phyloP scores from a whole-genome alignment of 2,797 vertebrate species.

The Hoplostethus atlanticus region DNA sequence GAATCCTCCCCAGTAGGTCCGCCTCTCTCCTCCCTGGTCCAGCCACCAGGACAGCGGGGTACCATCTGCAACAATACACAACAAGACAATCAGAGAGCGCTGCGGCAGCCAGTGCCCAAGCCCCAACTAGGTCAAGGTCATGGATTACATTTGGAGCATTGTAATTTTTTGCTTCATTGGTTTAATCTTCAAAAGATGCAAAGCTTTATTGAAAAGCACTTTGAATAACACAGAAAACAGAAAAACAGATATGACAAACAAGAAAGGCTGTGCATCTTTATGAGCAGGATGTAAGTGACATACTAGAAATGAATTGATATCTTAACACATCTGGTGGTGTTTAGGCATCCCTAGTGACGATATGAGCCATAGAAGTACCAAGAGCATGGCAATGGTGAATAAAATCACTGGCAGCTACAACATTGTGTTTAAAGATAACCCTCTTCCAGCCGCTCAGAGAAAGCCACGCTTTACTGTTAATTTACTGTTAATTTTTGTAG shows the following conservation, averaged over 20 bases:
- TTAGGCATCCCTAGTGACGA: too few relatives aligned
- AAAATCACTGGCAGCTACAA: background rate
- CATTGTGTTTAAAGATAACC: background rate
- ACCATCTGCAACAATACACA: constrained; percentile 86
- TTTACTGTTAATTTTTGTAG: constrained; percentile 42
- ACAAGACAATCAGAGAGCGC: background rate
- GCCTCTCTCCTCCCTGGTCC: constrained; percentile 89
- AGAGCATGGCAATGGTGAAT: background rate
- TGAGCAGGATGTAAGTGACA: background rate
- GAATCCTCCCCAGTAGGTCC: constrained; percentile 95
- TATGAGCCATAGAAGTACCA: too few relatives aligned
- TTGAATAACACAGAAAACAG: background rate
- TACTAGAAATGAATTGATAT: background rate
- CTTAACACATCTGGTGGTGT: background rate
- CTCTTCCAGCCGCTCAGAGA: background rate
- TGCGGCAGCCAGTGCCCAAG: background rate
- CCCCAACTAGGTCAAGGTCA: constrained; percentile 39
- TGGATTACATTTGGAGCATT: constrained; percentile 8
- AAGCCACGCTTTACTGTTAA: constrained; percentile 9
- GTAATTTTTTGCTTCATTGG: constrained; percentile 3
- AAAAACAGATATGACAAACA: background rate
- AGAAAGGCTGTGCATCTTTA: background rate
- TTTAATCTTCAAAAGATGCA: constrained; percentile 7
- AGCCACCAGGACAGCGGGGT: constrained; percentile 95
- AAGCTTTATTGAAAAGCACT: background rate